Evolutionary conservation across 2,797 vertebrate genomes (phyloP).

Genomic region (Mycteria americana): DNA sequence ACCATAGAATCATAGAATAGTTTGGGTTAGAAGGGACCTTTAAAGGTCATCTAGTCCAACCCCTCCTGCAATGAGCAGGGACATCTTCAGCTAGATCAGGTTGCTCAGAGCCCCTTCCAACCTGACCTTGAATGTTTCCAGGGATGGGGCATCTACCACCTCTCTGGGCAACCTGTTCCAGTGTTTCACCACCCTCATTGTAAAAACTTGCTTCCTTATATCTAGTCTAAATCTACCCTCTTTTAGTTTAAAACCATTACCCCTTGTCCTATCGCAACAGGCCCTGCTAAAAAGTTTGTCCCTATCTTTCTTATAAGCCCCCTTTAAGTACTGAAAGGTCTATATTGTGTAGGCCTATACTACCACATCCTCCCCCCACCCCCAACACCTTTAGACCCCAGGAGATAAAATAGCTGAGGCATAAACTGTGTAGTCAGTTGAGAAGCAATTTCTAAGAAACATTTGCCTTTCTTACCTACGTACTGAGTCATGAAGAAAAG

Average conservation of each 20-base stretch:
- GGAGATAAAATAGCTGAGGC: background rate
- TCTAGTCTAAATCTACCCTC: background rate
- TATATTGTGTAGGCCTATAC: background rate
- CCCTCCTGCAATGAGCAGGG: background rate
- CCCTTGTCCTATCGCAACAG: background rate
- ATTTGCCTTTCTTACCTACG: background rate
- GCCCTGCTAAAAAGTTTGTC: background rate
- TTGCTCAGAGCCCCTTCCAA: background rate
- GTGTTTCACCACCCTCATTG: no score
- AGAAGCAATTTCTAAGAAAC: background rate
- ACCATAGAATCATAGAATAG: background rate
- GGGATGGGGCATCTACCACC: background rate
- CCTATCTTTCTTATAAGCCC: no score
- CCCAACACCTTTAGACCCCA: background rate
- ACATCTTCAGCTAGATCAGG: background rate
- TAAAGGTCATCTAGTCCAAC: background rate
- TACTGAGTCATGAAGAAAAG: background rate
- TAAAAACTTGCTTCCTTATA: background rate
- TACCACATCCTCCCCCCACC: background rate
- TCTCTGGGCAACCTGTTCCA: no score
- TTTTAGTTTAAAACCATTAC: background rate
- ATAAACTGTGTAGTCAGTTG: background rate
- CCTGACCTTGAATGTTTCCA: background rate
- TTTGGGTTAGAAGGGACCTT: background rate
- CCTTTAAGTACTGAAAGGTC: background rate